Evolutionary conservation across 92 coral and sea anemone genomes (phyloP).

Genomic region (Plumapathes pennacea): DNA sequence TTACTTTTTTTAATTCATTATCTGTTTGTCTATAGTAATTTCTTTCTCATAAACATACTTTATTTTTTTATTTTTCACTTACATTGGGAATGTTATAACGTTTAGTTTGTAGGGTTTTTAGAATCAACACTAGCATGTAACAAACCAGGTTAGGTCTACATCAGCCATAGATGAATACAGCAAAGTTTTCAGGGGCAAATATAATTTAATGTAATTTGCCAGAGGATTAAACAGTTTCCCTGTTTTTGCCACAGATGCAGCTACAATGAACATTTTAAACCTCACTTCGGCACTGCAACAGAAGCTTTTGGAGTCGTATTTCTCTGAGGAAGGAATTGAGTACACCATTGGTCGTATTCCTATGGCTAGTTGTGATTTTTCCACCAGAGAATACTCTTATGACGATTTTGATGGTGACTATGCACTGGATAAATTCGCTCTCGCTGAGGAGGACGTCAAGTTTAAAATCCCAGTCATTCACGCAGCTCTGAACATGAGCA

Average conservation of each 20-base stretch:
- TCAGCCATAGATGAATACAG: no score
- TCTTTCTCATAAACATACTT: no score
- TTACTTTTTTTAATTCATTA: no score
- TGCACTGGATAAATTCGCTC: constrained; percentile 67
- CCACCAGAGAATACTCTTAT: constrained; percentile 85
- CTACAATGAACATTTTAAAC: constrained; percentile 81
- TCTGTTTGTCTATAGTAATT: no score
- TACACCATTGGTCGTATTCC: constrained; percentile 95
- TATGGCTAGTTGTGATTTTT: constrained; percentile 99
- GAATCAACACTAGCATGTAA: no score
- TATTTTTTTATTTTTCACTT: no score
- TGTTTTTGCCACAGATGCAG: constrained; percentile 74
- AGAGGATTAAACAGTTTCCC: no score
- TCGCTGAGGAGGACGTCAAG: constrained; percentile 71
- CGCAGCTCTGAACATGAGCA: constrained; percentile 74
- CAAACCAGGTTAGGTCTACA: no score
- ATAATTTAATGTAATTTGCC: no score
- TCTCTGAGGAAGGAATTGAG: constrained; percentile 76
- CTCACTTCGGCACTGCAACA: constrained; percentile 72
- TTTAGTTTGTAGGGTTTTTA: no score
- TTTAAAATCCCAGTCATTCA: constrained; percentile 82
- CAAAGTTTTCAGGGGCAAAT: no score
- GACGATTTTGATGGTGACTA: constrained; percentile 87
- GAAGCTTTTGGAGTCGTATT: constrained; percentile 73
- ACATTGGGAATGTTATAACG: no score